phyloP scores from a whole-genome alignment of 2,797 vertebrate genomes.

The Hafferia zeledoni region DNA sequence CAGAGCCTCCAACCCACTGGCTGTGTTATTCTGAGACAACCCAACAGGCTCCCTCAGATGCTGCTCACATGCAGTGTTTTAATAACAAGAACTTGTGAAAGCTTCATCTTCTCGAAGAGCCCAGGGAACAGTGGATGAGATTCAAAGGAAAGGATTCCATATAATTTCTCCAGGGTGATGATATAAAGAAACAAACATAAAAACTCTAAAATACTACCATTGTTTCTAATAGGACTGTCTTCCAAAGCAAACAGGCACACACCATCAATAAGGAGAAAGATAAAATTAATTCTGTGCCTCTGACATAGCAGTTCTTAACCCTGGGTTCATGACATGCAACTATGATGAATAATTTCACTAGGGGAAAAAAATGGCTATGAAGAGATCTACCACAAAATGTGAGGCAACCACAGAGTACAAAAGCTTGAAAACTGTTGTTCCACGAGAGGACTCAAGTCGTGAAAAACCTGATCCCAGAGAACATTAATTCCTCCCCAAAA shows the following conservation, averaged over 20 bases:
- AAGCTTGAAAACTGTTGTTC: neutral
- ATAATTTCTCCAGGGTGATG: neutral
- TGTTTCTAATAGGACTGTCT: neutral
- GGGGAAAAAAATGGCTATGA: fast-evolving
- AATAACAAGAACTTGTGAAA: neutral
- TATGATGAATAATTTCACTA: neutral
- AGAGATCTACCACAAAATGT: neutral
- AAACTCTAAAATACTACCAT: neutral
- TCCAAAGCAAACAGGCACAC: neutral
- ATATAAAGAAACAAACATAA: neutral
- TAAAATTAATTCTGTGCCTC: neutral
- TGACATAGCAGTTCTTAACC: neutral
- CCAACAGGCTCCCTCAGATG: neutral
- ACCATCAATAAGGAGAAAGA: neutral
- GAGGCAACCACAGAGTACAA: neutral
- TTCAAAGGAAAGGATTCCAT: neutral
- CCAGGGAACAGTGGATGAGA: neutral
- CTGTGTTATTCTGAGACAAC: neutral
- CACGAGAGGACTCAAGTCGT: neutral
- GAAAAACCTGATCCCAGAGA: neutral
- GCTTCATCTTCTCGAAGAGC: neutral
- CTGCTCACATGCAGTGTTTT: neutral
- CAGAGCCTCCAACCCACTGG: neutral
- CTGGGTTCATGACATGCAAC: neutral
- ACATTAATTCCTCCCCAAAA: neutral